Evolutionary conservation across 1,140 invertebrate species (phyloP), one percentile per base, ranked within the genome.

Genomic region (Musca vetustissima): DNA sequence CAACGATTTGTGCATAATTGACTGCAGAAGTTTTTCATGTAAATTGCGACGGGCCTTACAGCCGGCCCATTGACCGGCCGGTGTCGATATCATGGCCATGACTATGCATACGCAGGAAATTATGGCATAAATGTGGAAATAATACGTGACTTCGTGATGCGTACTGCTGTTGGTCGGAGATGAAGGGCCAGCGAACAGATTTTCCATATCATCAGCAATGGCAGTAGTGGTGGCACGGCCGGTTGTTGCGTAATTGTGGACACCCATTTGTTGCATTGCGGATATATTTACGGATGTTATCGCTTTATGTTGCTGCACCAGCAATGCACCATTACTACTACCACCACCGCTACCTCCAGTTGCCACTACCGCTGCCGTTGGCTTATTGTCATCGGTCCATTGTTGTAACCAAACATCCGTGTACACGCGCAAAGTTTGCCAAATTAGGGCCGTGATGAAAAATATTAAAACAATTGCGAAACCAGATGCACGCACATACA

Each of bases 401-500:
- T 82, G 75, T 70, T 85, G 86, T 32, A 90, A 76, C 88, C 89
- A 90, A 72, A 88, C 83, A 80, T 89, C 89, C 49, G 87, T 87
- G 71, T 84, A 86, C 36, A 90, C 85, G 68, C 86, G 83, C 64
- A 88, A 74, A 69, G 82, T 82, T 81, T 90, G 87, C 83, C 85
- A 88, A 66, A 83, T 83, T 69, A 89, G 71, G 53, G 87, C 85
- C 17, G 87, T 85, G 48, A 85, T 73, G 66, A 90, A 78, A 75
- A 87, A 90, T 69, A 78, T 75, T 17, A 87, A 55, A 66, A 85
- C 85, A 66, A 88, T 80, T 47, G 83, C 72, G 57, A 86, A 74
- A 1, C 89, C 89, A 73, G 90, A 90, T 17, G 89, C 86, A 64
- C 83, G 84, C 67, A 89, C 77, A 73, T 92, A 92, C 32, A 85